Percentiles rank a stretch among this genome's conserved stretches.
These are phyloP conservation scores for Tribolium freemani DNA, from an alignment of 2,888 invertebrate species.

Conservation along the genomic window DNA sequence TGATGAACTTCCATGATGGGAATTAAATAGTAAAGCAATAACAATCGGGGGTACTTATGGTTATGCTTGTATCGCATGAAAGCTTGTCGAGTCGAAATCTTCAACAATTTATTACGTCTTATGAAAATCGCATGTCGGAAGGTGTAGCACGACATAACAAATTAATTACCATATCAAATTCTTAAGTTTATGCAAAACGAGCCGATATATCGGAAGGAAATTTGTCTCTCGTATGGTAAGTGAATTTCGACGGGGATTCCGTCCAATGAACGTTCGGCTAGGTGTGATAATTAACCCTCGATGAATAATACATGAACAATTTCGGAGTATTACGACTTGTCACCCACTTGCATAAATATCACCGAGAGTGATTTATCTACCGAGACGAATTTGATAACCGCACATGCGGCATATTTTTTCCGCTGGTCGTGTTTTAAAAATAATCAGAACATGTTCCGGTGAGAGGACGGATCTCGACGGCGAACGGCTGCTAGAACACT, in stretches of 20 bases:
- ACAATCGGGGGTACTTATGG: slow-evolving; percentile 11
- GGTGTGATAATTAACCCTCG: slow-evolving; percentile 48
- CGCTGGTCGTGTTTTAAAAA: slow-evolving; percentile 14
- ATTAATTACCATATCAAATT: slow-evolving; percentile 46
- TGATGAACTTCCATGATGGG: slow-evolving; percentile 15
- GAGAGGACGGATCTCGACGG: slow-evolving; percentile 28
- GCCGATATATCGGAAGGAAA: slow-evolving; percentile 40
- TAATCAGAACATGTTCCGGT: slow-evolving; percentile 32
- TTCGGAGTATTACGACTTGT: slow-evolving; percentile 46
- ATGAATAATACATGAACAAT: slow-evolving; percentile 53
- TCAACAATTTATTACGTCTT: slow-evolving; percentile 33
- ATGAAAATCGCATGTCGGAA: slow-evolving; percentile 36
- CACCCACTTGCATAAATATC: background rate
- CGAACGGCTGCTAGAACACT: slow-evolving; percentile 32
- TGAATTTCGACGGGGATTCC: slow-evolving; percentile 40
- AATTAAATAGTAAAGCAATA: slow-evolving; percentile 35
- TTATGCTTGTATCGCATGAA: slow-evolving; percentile 3
- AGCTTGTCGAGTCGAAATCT: background rate
- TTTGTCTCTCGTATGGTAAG: slow-evolving; percentile 46
- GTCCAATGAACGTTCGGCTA: slow-evolving; percentile 29
- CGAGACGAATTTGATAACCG: background rate
- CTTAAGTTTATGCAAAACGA: slow-evolving; percentile 40
- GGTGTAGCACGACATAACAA: slow-evolving; percentile 27
- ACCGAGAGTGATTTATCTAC: background rate
- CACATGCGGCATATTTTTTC: background rate